Evolutionary conservation across 1,140 invertebrate genomes (phyloP).

Genomic region (Campoletis sonorensis): DNA sequence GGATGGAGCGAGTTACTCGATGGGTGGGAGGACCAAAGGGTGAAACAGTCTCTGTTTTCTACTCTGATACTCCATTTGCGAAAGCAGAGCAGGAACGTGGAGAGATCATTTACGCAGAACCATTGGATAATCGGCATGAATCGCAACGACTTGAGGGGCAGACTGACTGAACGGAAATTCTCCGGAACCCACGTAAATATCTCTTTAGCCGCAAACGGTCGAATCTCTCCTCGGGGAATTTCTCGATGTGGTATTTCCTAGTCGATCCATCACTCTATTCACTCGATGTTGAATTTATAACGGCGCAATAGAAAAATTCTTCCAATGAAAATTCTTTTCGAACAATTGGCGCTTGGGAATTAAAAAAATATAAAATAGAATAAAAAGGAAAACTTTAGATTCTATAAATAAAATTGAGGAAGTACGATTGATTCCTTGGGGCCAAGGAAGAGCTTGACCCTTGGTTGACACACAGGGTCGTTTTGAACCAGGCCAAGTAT

Average conservation of each 20-base stretch:
- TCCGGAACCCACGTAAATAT: neutral
- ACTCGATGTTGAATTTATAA: neutral
- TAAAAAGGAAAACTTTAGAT: too few relatives aligned
- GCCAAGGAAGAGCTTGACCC: too few relatives aligned
- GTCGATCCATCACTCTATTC: slow-evolving; percentile 23
- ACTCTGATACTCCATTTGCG: neutral
- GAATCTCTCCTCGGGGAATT: slow-evolving; percentile 39
- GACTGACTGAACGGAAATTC: slow-evolving; percentile 23
- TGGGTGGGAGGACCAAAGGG: neutral
- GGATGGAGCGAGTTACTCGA: neutral
- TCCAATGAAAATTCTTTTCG: neutral
- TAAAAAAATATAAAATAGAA: neutral
- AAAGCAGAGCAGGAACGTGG: neutral
- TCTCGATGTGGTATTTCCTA: slow-evolving; percentile 26
- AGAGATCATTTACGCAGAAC: slow-evolving; percentile 20
- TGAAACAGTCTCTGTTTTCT: neutral
- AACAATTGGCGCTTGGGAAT: neutral
- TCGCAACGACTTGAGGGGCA: neutral
- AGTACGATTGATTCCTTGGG: too few relatives aligned
- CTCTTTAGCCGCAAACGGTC: slow-evolving; percentile 27
- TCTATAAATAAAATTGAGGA: too few relatives aligned
- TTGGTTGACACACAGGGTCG: too few relatives aligned
- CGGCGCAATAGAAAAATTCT: neutral
- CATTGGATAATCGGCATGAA: neutral
- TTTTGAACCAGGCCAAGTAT: too few relatives aligned